Conservation (phyloP, 2,113 vertebrate genomes). For the Sigmodon hispidus region DNA sequence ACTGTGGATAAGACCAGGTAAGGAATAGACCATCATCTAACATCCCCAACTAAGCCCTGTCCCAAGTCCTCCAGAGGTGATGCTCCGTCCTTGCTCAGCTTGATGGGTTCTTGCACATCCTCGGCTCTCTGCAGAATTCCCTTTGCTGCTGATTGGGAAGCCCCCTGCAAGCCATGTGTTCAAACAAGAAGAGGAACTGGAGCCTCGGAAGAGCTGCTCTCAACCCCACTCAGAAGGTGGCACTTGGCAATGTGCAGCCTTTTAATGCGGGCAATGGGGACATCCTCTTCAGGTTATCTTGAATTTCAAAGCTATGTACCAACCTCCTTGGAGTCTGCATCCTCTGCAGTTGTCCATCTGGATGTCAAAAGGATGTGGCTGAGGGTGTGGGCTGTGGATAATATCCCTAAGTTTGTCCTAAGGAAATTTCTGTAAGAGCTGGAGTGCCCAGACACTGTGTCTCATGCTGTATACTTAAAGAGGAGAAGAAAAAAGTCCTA, state of each 20-base stretch:
- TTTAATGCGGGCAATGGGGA: conserved; percentile 37
- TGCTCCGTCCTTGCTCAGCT: background rate
- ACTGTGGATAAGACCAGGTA: background rate
- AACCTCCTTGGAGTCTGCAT: conserved; percentile 72
- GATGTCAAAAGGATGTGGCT: conserved; percentile 72
- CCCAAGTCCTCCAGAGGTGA: background rate
- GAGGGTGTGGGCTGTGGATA: conserved; percentile 72
- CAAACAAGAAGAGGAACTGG: conserved; percentile 36
- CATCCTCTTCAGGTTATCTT: conserved; percentile 66
- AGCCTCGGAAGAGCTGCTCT: background rate
- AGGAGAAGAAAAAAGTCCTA: conserved; percentile 81
- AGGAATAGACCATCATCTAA: background rate
- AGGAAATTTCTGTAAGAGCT: conserved; percentile 77
- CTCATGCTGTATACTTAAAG: conserved; percentile 85
- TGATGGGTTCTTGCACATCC: accelerated
- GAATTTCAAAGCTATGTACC: conserved; percentile 66
- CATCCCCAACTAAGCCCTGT: background rate
- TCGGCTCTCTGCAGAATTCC: background rate
- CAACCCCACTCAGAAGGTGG: background rate
- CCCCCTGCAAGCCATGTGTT: background rate
- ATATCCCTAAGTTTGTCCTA: conserved; percentile 74
- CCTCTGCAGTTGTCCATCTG: conserved; percentile 64
- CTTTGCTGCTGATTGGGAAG: background rate
- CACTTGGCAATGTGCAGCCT: background rate
- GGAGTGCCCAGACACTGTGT: conserved; percentile 82